Base-by-base conservation (phyloP, 1,140 invertebrate species). In the Chironomus striatipennis region DNA sequence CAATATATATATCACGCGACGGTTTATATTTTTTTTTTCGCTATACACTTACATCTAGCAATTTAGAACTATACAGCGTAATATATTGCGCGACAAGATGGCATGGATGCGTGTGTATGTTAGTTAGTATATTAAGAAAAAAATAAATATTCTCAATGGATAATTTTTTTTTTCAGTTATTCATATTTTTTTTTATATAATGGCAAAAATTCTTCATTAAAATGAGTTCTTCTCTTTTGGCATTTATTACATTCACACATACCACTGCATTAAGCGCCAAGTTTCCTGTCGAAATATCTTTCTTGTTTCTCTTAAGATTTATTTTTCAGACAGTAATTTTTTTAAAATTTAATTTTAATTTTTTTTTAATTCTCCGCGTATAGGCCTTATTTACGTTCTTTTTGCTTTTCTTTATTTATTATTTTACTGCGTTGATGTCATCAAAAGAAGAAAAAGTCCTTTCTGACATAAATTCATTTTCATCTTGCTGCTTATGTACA, bases 21-120 rank as follows among this genome's bases (percentile, higher is more conserved):
- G 17, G 65, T 70, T 70, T 57, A 15, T 57, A 57, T 57, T 57
- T 57, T 57, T 20, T 20, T 70, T 70, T 70, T 18, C 18, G 10
- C 20, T 17, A 70, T 21, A 70, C 65, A 70, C 65, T 70, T 10
- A 21, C 65, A 57, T 57, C n/a, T 57, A 57, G 47, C 47, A 57
- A 57, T 57, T 57, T 57, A 70, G 65, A 70, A 70, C 65, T 70
- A 18, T 70, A 70, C 20, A 57, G 47, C 47, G 47, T n/a, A 57
- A 57, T 70, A 70, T 70, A 70, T 70, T 70, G 65, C 65, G 65
- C 65, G 65, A 70, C 65, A 70, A 70, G 20, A 70, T 70, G 65
- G 65, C 65, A 70, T 70, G n/a, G 18, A 20, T 70, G 7, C 18
- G 65, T 70, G 65, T 70, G 65, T 70, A 20, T 70, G 65, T 57